phyloP scores from a whole-genome alignment of 2,888 invertebrate genomes.

The Chrysina gloriosa region DNA sequence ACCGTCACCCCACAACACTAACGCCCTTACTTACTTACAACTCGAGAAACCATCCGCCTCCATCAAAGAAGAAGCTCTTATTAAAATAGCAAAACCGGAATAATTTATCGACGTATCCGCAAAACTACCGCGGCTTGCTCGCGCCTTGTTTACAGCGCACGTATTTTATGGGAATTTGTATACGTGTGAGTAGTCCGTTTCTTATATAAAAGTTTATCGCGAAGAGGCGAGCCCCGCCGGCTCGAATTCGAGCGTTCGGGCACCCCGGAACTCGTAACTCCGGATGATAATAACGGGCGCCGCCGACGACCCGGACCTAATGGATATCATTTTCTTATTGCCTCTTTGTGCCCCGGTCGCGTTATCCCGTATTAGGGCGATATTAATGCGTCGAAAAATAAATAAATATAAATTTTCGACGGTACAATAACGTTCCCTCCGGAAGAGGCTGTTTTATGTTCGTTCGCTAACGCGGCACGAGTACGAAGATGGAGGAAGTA shows the following conservation, averaged over 20 bases:
- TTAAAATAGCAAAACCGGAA: not conserved
- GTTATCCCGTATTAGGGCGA: slow-evolving; percentile 32
- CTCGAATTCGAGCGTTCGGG: not conserved
- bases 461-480: slow-evolving; percentile 15
- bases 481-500: too few species aligned
- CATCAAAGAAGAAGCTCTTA: not conserved
- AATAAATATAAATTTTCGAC: slow-evolving; percentile 37
- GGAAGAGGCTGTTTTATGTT: slow-evolving; percentile 30
- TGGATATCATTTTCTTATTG: slow-evolving; percentile 37
- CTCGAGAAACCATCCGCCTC: too few species aligned
- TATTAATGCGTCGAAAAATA: slow-evolving; percentile 37
- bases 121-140: slow-evolving; percentile 2
- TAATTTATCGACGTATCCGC: not conserved
- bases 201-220: slow-evolving; percentile 22
- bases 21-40: too few species aligned
- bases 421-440: slow-evolving; percentile 25
- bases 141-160: slow-evolving; percentile 5
- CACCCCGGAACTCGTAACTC: slow-evolving; percentile 27
- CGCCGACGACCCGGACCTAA: slow-evolving; percentile 33
- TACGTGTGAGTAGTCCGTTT: slow-evolving; percentile 3
- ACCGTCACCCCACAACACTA: too few species aligned
- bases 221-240: not conserved
- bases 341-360: slow-evolving; percentile 33
- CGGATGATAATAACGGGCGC: slow-evolving; percentile 36
- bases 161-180: slow-evolving; percentile 16